phyloP scores from a whole-genome alignment of 1,140 invertebrate species.

The Microplitis mediator region DNA sequence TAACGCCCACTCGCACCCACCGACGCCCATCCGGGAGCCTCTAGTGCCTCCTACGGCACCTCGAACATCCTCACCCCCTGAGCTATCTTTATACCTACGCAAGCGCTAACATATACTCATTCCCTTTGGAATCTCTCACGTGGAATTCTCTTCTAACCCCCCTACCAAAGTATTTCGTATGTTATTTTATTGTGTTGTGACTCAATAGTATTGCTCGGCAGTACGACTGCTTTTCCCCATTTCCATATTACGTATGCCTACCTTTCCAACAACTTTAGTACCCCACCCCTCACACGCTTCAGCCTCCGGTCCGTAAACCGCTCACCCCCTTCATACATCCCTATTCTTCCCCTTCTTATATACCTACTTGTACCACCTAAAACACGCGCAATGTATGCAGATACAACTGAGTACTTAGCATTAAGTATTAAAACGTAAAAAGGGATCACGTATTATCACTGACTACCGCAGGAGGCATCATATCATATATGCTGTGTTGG shows the following conservation, averaged over 20 bases:
- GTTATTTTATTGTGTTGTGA: slow-evolving; percentile 62
- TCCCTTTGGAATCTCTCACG: slow-evolving; percentile 29
- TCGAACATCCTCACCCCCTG: slow-evolving; percentile 36
- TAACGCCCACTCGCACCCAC: not conserved
- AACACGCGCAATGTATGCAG: slow-evolving; percentile 46
- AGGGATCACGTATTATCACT: slow-evolving; percentile 62
- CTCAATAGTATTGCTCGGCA: slow-evolving; percentile 51
- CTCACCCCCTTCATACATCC: too few species aligned
- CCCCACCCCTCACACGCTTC: not conserved
- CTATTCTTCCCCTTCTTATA: too few species aligned
- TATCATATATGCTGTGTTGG: too few species aligned
- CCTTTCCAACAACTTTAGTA: not conserved
- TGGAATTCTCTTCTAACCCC: slow-evolving; percentile 17
- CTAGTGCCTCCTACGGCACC: slow-evolving; percentile 22
- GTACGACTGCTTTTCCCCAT: slow-evolving; percentile 33
- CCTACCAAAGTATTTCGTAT: slow-evolving; percentile 52
- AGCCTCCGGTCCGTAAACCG: too few species aligned
- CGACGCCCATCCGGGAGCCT: too few species aligned
- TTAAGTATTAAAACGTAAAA: slow-evolving; percentile 61
- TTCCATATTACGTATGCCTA: slow-evolving; percentile 50
- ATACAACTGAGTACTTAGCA: slow-evolving; percentile 57
- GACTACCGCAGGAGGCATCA: slow-evolving; percentile 28
- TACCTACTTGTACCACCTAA: slow-evolving; percentile 8
- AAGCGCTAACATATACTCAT: not conserved
- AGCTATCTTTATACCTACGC: slow-evolving; percentile 1